Evolutionary conservation across 1,140 invertebrate species (phyloP), one percentile per base, ranked within the genome.

Genomic region (Drosophila miranda): DNA sequence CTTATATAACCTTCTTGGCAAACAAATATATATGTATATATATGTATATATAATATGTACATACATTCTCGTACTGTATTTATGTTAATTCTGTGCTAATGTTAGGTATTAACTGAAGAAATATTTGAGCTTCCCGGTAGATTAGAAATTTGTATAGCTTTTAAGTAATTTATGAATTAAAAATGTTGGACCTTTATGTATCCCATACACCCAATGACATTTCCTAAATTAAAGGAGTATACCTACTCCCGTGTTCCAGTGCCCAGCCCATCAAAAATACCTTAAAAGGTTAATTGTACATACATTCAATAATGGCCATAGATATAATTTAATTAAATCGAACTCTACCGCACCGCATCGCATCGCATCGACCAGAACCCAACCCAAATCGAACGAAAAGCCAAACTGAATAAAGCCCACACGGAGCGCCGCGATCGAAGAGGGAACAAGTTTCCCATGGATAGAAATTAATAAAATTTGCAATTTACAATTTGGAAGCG

Each of bases 381-480:
- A 61, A 23, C 23, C 19, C 52, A 54, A 60, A 42, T 26, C 19
- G 28, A 44, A 21, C 14, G 45, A 44, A 21, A 57, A 23, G 28
- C 19, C 56, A 54, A 60, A 34, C 19, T 16, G 28, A 44, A 21
- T 16, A 52, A 51, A 72, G 34, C 44, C 19, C 56, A 62, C 72
- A 75, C 50, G 28, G 57, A 57, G 66, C 21, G 48, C 23, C 16
- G 34, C 11, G 34, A 13, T 13, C 34, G 34, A 38, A 11, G 34
- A 38, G 16, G 30, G 45, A 69, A 76, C 74, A 69, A 63, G 75
- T 79, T 78, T 79, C 58, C 69, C 70, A 79, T 70, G 66, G 53
- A 44, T 61, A 63, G 55, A 67, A 69, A 81, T 76, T 81, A 81
- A 87, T 87, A 83, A 84, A 87, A 82, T 87, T 81, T 87, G 84